These are phyloP conservation scores for Acrobasis repandana DNA, from an alignment of 2,888 invertebrate species.

Conservation along the genomic window DNA sequence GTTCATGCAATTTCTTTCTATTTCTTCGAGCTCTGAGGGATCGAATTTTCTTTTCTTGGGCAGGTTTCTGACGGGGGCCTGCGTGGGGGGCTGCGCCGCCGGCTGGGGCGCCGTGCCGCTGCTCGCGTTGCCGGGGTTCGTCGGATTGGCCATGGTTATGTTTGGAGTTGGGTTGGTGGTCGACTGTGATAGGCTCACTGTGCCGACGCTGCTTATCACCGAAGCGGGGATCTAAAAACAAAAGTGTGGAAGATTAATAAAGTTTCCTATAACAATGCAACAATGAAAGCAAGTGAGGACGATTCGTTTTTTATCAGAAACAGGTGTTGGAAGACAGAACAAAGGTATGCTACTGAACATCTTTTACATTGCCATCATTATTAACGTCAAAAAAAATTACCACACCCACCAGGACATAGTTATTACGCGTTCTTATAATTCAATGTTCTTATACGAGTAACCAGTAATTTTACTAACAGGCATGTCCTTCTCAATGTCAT, in stretches of 20 bases:
- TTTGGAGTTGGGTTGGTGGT: constrained; percentile 64
- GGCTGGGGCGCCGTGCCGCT: constrained; percentile 55
- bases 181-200: constrained; percentile 78
- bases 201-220: constrained; percentile 83
- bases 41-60: constrained; percentile 97
- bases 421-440: too few relatives aligned
- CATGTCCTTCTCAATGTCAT: too few relatives aligned
- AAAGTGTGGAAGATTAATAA: not conserved
- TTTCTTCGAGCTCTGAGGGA: constrained; percentile 89
- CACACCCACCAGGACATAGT: too few relatives aligned
- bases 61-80: constrained; percentile 87
- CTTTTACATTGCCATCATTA: too few relatives aligned
- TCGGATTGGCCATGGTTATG: constrained; percentile 75
- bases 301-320: too few relatives aligned
- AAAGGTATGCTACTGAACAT: too few relatives aligned
- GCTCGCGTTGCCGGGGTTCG: constrained; percentile 67
- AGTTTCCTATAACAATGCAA: too few relatives aligned
- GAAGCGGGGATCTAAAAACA: constrained; percentile 79
- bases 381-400: too few relatives aligned
- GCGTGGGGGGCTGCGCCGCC: constrained; percentile 69
- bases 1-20: constrained; percentile 77
- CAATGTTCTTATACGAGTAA: too few relatives aligned
- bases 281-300: too few relatives aligned
- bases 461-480: too few relatives aligned
- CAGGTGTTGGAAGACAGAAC: too few relatives aligned